phyloP scores from a whole-genome alignment of 2,888 invertebrate genomes.

The Trichopria drosophilae region DNA sequence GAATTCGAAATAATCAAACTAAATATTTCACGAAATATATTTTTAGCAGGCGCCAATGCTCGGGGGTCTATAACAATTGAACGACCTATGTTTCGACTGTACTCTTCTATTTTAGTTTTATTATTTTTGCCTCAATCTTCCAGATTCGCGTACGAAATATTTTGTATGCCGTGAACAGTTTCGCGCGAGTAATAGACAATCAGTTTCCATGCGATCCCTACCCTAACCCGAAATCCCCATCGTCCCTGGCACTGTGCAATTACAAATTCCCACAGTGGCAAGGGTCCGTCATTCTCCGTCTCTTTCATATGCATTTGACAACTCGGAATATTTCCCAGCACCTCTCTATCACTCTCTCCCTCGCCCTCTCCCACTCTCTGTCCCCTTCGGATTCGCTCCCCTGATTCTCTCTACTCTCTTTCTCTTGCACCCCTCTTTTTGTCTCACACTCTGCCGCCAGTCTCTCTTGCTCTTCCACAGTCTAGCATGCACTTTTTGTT shows the following conservation, averaged over 20 bases:
- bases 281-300: slow-evolving; percentile 32
- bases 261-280: slow-evolving; percentile 51
- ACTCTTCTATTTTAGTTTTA: no score
- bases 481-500: background rate
- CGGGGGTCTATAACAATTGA: no score
- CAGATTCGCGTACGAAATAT: no score
- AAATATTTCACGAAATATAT: no score
- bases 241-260: slow-evolving; percentile 42
- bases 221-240: slow-evolving; percentile 31
- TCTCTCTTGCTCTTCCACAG: no score
- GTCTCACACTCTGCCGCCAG: no score
- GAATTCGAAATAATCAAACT: no score
- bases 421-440: slow-evolving; percentile 6
- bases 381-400: slow-evolving; percentile 4
- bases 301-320: no score
- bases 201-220: slow-evolving; percentile 26
- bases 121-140: no score
- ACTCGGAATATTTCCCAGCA: background rate
- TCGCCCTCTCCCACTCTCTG: slow-evolving; percentile 20
- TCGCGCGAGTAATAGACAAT: slow-evolving; percentile 38
- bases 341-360: slow-evolving; percentile 5
- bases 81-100: no score
- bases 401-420: slow-evolving; percentile 14
- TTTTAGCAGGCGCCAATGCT: no score
- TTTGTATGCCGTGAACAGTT: slow-evolving; percentile 24